phyloP scores from a whole-genome alignment of 2,797 vertebrate genomes.

The Scyliorhinus canicula region DNA sequence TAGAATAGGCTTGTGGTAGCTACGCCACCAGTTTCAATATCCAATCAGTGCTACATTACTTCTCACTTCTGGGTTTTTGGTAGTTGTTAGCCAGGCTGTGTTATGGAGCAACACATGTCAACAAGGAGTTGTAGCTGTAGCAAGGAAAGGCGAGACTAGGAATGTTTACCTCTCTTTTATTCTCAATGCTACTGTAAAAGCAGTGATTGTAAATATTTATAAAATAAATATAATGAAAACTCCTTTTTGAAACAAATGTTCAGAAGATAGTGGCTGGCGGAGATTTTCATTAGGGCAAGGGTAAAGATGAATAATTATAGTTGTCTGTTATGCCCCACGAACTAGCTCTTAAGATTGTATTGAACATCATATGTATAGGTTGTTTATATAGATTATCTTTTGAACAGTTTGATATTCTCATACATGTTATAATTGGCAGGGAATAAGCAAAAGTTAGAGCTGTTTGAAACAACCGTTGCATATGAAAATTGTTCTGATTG shows the following conservation, averaged over 20 bases:
- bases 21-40: not conserved
- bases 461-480: not conserved
- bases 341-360: not conserved
- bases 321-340: not conserved
- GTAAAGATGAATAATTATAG: not conserved
- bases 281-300: not conserved
- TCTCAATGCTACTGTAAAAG: not conserved
- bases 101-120: not conserved
- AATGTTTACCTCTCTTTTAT: not conserved
- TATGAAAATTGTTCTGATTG: not conserved
- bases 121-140: not conserved
- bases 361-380: not conserved
- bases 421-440: not conserved
- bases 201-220: not conserved
- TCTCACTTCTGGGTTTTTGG: not conserved
- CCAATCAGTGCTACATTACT: not conserved
- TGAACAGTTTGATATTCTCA: not conserved
- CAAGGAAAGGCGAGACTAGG: not conserved
- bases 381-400: not conserved
- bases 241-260: not conserved
- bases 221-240: not conserved
- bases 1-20: not conserved
- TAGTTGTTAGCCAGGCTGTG: not conserved
- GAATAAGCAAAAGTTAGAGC: not conserved
- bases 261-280: not conserved